Evolutionary conservation across 2,797 vertebrate species (phyloP).

Genomic region (Enteromius paludinosus): DNA sequence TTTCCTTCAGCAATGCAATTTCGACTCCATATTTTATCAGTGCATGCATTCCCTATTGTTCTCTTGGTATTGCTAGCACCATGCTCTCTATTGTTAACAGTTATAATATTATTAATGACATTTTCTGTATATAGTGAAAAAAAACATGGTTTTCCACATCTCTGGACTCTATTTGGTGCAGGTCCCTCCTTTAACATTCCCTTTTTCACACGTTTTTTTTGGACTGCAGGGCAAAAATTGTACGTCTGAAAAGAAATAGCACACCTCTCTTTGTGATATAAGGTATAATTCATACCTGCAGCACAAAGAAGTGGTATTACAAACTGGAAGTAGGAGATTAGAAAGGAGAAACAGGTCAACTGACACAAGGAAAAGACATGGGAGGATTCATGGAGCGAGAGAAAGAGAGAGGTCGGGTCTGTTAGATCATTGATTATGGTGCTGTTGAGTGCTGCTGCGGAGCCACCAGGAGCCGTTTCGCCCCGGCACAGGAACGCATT

Average conservation of each 20-base stretch:
- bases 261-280: neutral
- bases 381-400: conserved; percentile 53
- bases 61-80: neutral
- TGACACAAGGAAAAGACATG: conserved; percentile 56
- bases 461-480: conserved; percentile 80
- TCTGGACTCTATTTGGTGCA: neutral
- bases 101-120: neutral
- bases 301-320: neutral
- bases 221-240: neutral
- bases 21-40: neutral
- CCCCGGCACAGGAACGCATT: conserved; percentile 84
- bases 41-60: neutral
- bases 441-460: conserved; percentile 44
- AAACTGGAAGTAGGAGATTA: conserved; percentile 17
- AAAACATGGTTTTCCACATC: neutral
- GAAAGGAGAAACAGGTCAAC: conserved; percentile 35
- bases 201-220: neutral
- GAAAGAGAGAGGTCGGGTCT: conserved; percentile 24
- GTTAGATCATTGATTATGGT: conserved; percentile 66
- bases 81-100: neutral
- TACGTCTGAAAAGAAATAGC: neutral
- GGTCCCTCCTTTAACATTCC: neutral
- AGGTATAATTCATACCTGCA: neutral
- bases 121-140: neutral
- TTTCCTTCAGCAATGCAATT: neutral